Percentiles rank a stretch among this genome's conserved stretches.
These are phyloP conservation scores for Crocidura indochinensis DNA, from an alignment of 2,797 vertebrate genomes.

Conservation along the genomic window DNA sequence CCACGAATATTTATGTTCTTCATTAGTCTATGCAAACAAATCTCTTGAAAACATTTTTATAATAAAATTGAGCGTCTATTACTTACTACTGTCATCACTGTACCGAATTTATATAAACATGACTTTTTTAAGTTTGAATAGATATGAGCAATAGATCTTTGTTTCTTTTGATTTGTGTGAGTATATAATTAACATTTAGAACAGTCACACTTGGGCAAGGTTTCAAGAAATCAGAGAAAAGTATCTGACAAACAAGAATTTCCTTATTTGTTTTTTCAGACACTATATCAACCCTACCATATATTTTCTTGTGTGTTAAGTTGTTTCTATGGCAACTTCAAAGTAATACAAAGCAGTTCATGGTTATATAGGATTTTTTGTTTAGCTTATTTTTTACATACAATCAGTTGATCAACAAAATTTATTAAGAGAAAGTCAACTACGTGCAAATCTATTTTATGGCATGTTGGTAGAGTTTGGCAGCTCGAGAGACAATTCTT, in stretches of 20 bases:
- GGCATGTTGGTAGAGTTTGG: not conserved
- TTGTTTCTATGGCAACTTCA: constrained; percentile 21
- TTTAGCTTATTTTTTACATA: not conserved
- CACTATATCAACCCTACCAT: not conserved
- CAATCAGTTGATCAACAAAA: constrained; percentile 51
- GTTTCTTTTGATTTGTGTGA: not conserved
- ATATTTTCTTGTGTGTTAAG: constrained; percentile 5
- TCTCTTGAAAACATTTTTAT: no score
- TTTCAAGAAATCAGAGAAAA: not conserved
- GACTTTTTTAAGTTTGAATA: not conserved
- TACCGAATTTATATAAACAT: constrained; percentile 9
- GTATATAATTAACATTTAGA: not conserved
- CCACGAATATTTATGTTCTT: not conserved
- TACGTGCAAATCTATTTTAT: not conserved
- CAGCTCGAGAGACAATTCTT: not conserved
- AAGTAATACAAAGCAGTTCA: not conserved
- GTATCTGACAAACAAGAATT: not conserved
- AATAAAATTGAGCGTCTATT: not conserved
- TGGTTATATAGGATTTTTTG: not conserved
- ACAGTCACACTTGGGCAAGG: not conserved
- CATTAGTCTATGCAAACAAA: not conserved
- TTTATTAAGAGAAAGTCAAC: not conserved
- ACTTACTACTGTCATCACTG: not conserved
- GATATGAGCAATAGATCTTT: not conserved
- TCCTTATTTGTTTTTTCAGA: not conserved